These are phyloP conservation scores for Drosophila cognata DNA, from an alignment of 2,888 invertebrate genomes.

Conservation along the genomic window DNA sequence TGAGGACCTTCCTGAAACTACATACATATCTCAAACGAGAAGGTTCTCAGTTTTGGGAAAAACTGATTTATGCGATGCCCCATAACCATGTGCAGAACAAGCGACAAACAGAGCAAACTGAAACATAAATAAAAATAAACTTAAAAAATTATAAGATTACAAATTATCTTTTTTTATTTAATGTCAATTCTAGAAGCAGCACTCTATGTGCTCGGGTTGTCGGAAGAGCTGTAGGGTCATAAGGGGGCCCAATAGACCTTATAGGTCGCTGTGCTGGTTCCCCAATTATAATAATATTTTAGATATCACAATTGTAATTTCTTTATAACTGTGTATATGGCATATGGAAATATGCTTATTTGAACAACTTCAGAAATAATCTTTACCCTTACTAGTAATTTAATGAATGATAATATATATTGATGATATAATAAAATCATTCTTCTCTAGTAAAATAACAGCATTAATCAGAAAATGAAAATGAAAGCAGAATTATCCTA, in stretches of 20 bases:
- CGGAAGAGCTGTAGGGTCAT: no score
- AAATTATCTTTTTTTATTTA: neutral
- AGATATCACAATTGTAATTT: neutral
- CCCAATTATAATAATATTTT: neutral
- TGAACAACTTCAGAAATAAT: neutral
- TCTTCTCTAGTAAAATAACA: no score
- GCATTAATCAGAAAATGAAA: neutral
- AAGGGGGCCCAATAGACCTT: no score
- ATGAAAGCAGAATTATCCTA: neutral
- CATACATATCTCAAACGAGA: constrained; percentile 40
- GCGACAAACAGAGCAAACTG: neutral
- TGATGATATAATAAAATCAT: no score
- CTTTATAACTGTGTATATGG: neutral
- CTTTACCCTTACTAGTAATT: neutral
- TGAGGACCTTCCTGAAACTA: constrained; percentile 32
- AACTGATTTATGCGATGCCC: constrained; percentile 40
- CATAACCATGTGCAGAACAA: constrained; percentile 4
- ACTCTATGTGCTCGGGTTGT: no score
- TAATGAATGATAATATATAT: neutral
- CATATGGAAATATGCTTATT: neutral
- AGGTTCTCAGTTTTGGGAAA: constrained; percentile 43
- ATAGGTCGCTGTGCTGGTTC: no score
- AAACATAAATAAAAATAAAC: neutral
- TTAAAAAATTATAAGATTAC: neutral
- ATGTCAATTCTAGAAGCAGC: neutral